These are phyloP conservation scores for Chunga burmeisteri DNA, from an alignment of 2,113 vertebrate genomes.

Conservation along the genomic window DNA sequence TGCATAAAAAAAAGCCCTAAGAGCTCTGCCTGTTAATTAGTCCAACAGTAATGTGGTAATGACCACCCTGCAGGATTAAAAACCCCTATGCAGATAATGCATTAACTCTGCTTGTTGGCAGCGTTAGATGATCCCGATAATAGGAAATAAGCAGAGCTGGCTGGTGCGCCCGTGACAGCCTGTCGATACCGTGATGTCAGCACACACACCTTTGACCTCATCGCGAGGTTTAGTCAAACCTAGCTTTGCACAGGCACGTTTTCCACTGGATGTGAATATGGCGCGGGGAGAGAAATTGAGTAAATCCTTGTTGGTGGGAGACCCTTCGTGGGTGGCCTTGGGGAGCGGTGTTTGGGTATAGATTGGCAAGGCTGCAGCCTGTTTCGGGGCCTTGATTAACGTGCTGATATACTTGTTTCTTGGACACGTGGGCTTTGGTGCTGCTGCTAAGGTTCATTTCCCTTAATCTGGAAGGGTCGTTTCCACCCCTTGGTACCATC, in stretches of 20 bases:
- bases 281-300: neutral
- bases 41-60: neutral
- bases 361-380: neutral
- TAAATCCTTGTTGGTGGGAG: neutral
- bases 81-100: neutral
- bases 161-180: neutral
- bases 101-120: neutral
- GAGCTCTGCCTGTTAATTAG: neutral
- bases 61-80: slow-evolving; percentile 14
- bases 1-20: neutral
- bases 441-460: neutral
- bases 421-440: rapidly evolving
- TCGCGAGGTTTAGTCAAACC: neutral
- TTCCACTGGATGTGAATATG: neutral
- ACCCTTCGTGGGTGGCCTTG: neutral
- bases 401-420: neutral
- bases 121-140: neutral
- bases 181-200: neutral
- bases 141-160: neutral
- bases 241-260: rapidly evolving
- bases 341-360: neutral
- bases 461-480: rapidly evolving
- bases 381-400: neutral
- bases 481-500: neutral
- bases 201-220: neutral